These are phyloP conservation scores for Carpatolechia fugitivella DNA, from an alignment of 2,888 invertebrate species.

Conservation along the genomic window DNA sequence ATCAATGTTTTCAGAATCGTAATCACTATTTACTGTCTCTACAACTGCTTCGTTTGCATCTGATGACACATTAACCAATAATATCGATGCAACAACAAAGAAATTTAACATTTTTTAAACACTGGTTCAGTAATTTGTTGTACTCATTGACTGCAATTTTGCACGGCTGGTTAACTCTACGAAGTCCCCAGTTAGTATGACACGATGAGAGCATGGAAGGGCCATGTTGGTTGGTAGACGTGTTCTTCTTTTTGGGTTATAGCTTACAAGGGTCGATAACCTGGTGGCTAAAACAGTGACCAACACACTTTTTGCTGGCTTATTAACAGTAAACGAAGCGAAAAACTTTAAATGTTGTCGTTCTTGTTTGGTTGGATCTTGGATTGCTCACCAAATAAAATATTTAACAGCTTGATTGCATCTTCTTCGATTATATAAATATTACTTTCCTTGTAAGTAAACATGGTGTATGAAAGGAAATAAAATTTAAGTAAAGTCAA, in stretches of 20 bases:
- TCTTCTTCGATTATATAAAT: no score
- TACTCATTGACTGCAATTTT: not conserved
- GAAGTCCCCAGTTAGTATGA: slow-evolving; percentile 4
- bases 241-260: slow-evolving; percentile 1
- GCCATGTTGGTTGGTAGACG: not conserved
- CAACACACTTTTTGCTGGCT: not conserved
- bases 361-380: no score
- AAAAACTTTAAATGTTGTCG: no score
- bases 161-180: slow-evolving; percentile 1
- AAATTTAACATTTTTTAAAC: not conserved
- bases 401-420: no score
- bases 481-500: no score
- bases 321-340: not conserved
- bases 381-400: no score
- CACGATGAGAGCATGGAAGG: not conserved
- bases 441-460: no score
- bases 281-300: not conserved
- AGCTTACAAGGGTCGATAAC: not conserved
- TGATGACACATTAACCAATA: slow-evolving; percentile 28
- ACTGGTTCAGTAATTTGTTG: not conserved
- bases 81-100: slow-evolving; percentile 15
- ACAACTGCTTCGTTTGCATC: slow-evolving; percentile 29
- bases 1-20: slow-evolving; percentile 6
- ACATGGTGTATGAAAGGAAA: no score
- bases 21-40: slow-evolving; percentile 25